A percentile compares a stretch with the other conserved stretches of the same genome.
Conservation (phyloP, 2,113 vertebrate species). For the Myiagra hebetior region DNA sequence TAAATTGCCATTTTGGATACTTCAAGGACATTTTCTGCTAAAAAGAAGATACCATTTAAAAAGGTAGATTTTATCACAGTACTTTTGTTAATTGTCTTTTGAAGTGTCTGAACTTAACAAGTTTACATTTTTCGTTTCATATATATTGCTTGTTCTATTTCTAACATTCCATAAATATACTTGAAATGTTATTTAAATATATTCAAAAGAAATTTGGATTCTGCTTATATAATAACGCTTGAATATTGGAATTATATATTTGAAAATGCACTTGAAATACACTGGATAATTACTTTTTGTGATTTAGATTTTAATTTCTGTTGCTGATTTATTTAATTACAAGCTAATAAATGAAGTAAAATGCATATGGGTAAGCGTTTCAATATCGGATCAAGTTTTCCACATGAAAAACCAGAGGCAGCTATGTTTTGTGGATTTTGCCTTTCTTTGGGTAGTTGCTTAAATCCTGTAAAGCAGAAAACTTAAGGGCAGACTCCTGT, state of each 20-base stretch:
- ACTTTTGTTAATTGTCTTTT: constrained; percentile 85
- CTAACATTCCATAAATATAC: constrained; percentile 99
- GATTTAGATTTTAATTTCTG: constrained; percentile 94
- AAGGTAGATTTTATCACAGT: constrained; percentile 85
- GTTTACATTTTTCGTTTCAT: constrained; percentile 95
- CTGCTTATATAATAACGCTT: constrained; percentile 90
- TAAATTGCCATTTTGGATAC: constrained; percentile 83
- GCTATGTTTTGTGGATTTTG: background rate
- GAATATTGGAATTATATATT: constrained; percentile 94
- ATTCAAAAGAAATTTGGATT: constrained; percentile 87
- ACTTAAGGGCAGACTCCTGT: background rate
- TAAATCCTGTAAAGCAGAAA: background rate
- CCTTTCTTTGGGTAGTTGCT: background rate
- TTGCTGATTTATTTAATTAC: constrained; percentile 98
- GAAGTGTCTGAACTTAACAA: constrained; percentile 85
- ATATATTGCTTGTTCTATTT: constrained; percentile 90
- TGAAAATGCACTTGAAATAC: constrained; percentile 99
- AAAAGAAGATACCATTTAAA: constrained; percentile 79
- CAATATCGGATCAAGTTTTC: constrained; percentile 60
- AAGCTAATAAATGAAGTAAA: constrained; percentile 96
- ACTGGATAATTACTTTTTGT: constrained; percentile 99
- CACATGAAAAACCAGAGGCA: background rate
- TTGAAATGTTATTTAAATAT: constrained; percentile 99
- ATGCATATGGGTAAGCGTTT: constrained; percentile 80
- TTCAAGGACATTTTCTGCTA: constrained; percentile 81